These are phyloP conservation scores for Chromoteleia sp. DNA, from an alignment of 2,888 invertebrate species.

Conservation along the genomic window DNA sequence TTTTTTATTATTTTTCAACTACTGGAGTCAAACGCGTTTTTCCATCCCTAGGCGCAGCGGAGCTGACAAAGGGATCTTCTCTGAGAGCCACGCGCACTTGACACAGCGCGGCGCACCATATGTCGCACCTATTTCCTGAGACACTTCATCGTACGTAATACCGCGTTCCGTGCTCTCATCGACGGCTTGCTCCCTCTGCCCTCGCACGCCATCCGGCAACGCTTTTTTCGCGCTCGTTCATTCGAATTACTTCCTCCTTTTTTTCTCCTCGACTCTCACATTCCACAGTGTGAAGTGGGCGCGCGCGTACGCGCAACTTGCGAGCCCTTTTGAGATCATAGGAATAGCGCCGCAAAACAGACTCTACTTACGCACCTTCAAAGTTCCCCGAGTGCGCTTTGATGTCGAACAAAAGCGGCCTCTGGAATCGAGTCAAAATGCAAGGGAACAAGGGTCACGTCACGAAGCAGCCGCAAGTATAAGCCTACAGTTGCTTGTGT, in stretches of 20 bases:
- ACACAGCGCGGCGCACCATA: constrained; percentile 36
- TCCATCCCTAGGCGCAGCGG: constrained; percentile 19
- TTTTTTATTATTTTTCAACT: constrained; percentile 22
- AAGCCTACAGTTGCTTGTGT: constrained; percentile 51
- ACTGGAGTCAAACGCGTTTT: constrained; percentile 20
- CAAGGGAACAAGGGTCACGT: constrained; percentile 54
- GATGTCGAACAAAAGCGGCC: constrained; percentile 70
- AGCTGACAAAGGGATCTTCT: constrained; percentile 61
- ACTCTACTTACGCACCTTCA: constrained; percentile 71
- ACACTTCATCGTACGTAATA: constrained; percentile 57
- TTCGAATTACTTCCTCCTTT: constrained; percentile 65
- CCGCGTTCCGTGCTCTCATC: constrained; percentile 29
- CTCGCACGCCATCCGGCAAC: constrained; percentile 1
- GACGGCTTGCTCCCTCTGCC: constrained; percentile 16
- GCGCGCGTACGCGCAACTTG: constrained; percentile 63
- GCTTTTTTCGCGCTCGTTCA: constrained; percentile 63
- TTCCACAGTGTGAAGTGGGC: constrained; percentile 66
- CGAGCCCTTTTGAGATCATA: constrained; percentile 71
- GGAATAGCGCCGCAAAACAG: constrained; percentile 69
- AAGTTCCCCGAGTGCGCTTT: constrained; percentile 67
- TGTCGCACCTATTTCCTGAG: constrained; percentile 61
- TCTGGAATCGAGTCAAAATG: constrained; percentile 65
- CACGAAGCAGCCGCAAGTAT: constrained; percentile 17
- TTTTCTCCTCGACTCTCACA: constrained; percentile 51
- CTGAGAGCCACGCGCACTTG: constrained; percentile 33